Conservation (phyloP, 1,140 invertebrate species). For the Drosophila lowei region DNA sequence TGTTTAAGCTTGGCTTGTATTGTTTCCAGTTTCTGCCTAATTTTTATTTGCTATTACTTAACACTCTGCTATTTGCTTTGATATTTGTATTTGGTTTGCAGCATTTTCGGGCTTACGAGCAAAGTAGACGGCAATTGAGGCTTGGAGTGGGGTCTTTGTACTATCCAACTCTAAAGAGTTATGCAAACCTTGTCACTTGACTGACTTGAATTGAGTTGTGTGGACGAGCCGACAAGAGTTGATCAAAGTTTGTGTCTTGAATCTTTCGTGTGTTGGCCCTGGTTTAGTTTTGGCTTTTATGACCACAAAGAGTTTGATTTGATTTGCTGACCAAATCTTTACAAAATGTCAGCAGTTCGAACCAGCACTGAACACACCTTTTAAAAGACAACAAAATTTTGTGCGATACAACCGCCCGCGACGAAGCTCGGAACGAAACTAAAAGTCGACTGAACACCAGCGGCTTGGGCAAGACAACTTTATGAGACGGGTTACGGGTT, state of each 20-base stretch:
- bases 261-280: conserved; percentile 59
- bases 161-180: conserved; percentile 23
- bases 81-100: conserved; percentile 26
- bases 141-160: conserved; percentile 7
- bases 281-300: conserved; percentile 24
- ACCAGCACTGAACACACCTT: conserved; percentile 40
- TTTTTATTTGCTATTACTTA: conserved; percentile 41
- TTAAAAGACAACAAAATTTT: conserved; percentile 17
- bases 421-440: conserved; percentile 73
- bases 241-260: conserved; percentile 61
- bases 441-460: conserved; percentile 55
- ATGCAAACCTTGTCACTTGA: conserved; percentile 34
- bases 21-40: conserved; percentile 2
- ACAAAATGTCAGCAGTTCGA: conserved; percentile 31
- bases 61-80: conserved; percentile 6
- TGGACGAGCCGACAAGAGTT: not conserved
- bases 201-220: conserved; percentile 14
- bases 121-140: conserved; percentile 15
- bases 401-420: conserved; percentile 49
- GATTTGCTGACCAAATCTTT: conserved; percentile 31
- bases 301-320: conserved; percentile 22
- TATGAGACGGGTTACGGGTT: conserved; percentile 11
- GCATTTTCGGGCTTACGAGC: conserved; percentile 7
- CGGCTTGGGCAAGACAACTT: conserved; percentile 21
- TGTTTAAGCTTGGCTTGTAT: not conserved